Conservation (phyloP, 2,888 invertebrate genomes). For the Andrena camellia region DNA sequence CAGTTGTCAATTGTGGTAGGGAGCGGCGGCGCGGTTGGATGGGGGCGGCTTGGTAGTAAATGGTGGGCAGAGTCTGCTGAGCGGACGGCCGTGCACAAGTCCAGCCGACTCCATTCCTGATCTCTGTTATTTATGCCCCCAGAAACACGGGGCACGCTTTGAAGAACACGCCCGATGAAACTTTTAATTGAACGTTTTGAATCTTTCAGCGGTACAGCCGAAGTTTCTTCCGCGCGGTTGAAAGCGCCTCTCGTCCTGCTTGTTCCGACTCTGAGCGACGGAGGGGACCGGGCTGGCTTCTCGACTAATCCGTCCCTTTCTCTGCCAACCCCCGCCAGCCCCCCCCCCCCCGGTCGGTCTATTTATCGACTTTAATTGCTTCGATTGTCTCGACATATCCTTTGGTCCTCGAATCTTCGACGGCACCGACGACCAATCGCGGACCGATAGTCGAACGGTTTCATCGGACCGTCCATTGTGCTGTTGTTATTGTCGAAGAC, state of each 20-base stretch:
- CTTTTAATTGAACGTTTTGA: conserved; percentile 70
- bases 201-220: conserved; percentile 52
- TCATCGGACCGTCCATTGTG: conserved; percentile 28
- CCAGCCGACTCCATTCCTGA: conserved; percentile 5
- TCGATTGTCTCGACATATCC: conserved; percentile 67
- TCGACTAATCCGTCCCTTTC: conserved; percentile 56
- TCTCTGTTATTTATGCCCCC: conserved; percentile 47
- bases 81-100: conserved; percentile 34
- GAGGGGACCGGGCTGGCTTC: conserved; percentile 13
- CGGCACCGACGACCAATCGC: conserved; percentile 34
- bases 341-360: conserved; percentile 37
- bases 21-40: conserved; percentile 7
- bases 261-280: conserved; percentile 4
- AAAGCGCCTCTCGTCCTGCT: conserved; percentile 12
- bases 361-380: conserved; percentile 73
- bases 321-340: background rate
- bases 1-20: conserved; percentile 67
- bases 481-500: background rate
- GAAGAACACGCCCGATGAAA: conserved; percentile 46
- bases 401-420: conserved; percentile 29
- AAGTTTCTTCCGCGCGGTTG: conserved; percentile 21
- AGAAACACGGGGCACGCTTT: conserved; percentile 10
- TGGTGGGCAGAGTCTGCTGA: conserved; percentile 12
- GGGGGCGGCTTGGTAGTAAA: background rate
- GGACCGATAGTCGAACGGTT: conserved; percentile 57